phyloP scores from a whole-genome alignment of 2,113 vertebrate genomes.

The Vulpes ferrilata region DNA sequence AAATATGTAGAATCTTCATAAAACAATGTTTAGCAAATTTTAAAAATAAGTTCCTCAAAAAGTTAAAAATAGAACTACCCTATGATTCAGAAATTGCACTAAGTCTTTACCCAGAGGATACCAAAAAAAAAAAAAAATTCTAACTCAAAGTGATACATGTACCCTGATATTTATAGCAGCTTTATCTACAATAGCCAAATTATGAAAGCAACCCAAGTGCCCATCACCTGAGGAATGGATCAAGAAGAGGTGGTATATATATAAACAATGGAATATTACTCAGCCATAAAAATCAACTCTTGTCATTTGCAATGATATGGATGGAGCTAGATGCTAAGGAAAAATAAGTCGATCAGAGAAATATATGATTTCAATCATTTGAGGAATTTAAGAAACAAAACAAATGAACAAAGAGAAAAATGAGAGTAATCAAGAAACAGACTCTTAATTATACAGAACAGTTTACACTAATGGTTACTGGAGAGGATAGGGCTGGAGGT shows the following conservation, averaged over 20 bases:
- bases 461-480: neutral
- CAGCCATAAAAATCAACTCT: neutral
- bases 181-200: neutral
- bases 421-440: neutral
- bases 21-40: neutral
- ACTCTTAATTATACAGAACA: neutral
- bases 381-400: neutral
- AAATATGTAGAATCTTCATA: neutral
- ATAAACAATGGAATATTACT: neutral
- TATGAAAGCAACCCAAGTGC: neutral
- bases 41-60: neutral
- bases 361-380: neutral
- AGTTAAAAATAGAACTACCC: neutral
- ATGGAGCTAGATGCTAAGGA: neutral
- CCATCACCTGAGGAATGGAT: neutral
- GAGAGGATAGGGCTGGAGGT: neutral
- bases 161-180: neutral
- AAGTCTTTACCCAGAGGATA: neutral
- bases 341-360: neutral
- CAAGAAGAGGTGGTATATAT: neutral
- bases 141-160: neutral
- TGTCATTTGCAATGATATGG: neutral
- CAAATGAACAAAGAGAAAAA: neutral
- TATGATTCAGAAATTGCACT: neutral
- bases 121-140: neutral